phyloP scores from a whole-genome alignment of 2,797 vertebrate genomes.

The Chanos chanos region DNA sequence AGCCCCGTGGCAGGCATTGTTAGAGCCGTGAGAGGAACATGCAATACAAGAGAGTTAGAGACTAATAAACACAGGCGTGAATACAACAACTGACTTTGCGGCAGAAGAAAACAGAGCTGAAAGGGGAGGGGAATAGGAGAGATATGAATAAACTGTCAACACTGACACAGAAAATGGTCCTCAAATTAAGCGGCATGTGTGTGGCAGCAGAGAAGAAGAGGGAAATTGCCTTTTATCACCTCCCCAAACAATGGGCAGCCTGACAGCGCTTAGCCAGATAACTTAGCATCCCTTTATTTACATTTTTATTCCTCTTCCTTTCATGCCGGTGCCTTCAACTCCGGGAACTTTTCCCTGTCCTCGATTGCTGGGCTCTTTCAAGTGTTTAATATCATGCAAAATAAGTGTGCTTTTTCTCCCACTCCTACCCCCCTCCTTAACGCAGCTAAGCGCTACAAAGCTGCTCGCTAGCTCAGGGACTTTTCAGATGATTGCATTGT shows the following conservation, averaged over 20 bases:
- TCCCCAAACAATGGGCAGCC: constrained; percentile 75
- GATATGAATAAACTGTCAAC: constrained; percentile 80
- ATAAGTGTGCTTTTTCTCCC: constrained; percentile 72
- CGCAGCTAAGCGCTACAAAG: constrained; percentile 75
- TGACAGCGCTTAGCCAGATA: constrained; percentile 74
- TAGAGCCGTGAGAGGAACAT: constrained; percentile 69
- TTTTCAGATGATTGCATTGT: constrained; percentile 50
- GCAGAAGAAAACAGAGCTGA: constrained; percentile 42
- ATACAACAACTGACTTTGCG: constrained; percentile 63
- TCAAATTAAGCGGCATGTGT: constrained; percentile 76
- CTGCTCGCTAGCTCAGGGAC: constrained; percentile 62
- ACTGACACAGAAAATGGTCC: constrained; percentile 76
- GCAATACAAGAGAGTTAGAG: constrained; percentile 67
- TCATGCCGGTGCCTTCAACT: constrained; percentile 50
- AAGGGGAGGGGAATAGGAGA: constrained; percentile 46
- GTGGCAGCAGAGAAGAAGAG: constrained; percentile 70
- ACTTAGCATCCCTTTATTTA: constrained; percentile 76
- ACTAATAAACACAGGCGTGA: constrained; percentile 76
- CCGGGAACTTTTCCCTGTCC: constrained; percentile 64
- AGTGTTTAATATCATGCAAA: constrained; percentile 82
- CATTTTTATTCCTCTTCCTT: constrained; percentile 65
- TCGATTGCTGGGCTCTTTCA: constrained; percentile 69
- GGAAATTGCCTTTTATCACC: constrained; percentile 80
- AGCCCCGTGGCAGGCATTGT: constrained; percentile 69
- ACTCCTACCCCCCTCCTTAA: constrained; percentile 34